Percentiles rank a stretch among this genome's conserved stretches.
These are phyloP conservation scores for Agriopis marginaria DNA, from an alignment of 2,888 invertebrate genomes.

Conservation along the genomic window DNA sequence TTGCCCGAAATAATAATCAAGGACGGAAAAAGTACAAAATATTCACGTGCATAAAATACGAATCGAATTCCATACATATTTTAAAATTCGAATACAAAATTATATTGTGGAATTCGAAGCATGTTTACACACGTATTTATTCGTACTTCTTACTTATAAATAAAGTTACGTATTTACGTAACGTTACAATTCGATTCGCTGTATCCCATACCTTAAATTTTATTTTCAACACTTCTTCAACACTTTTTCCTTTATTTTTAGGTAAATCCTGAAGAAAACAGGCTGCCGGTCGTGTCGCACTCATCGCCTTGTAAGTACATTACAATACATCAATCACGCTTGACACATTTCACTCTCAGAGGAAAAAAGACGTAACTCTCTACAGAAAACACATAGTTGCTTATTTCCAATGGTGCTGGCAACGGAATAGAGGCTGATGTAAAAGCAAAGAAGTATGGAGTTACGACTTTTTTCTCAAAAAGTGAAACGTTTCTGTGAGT, in stretches of 20 bases:
- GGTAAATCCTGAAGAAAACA: constrained; percentile 81
- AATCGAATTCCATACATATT: no score
- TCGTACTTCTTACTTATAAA: no score
- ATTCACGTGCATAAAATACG: no score
- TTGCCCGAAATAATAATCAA: no score
- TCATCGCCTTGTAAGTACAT: constrained; percentile 78
- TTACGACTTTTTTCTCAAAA: constrained; percentile 10
- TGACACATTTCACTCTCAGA: constrained; percentile 50
- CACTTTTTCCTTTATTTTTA: constrained; percentile 55
- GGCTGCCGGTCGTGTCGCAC: constrained; percentile 76
- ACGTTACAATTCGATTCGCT: background rate
- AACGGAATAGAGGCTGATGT: constrained; percentile 5
- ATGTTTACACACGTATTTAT: no score
- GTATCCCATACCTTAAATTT: background rate
- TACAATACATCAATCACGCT: constrained; percentile 64
- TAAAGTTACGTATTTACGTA: background rate
- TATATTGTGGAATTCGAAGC: no score
- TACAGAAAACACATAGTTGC: background rate
- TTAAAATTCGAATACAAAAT: no score
- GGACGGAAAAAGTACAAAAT: no score
- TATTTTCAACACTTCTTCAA: constrained; percentile 17
- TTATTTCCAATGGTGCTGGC: background rate
- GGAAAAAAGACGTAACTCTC: constrained; percentile 13
- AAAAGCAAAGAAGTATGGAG: background rate
- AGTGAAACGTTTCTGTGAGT: constrained; percentile 20